Base-by-base conservation (phyloP, 2,797 vertebrate species). In the Neosilurus hyrtlii region DNA sequence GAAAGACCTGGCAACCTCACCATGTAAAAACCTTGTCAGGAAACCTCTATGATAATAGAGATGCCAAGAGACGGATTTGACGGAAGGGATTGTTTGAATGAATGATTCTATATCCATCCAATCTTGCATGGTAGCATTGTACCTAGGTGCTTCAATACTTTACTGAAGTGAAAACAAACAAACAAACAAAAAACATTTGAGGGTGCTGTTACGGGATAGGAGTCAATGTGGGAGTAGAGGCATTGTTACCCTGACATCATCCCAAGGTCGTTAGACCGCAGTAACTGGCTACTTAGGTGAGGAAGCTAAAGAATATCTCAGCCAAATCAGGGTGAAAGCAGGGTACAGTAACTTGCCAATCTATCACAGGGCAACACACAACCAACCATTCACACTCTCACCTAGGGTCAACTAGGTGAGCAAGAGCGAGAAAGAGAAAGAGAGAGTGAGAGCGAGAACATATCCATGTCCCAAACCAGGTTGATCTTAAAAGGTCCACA, bases 401-500 rank as follows among this genome's bases (percentile, higher is more conserved):
- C 6, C 37, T 43, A 6, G 37, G 37, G 37, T 43, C 6, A 43
- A 43, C n/a, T n/a, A n/a, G n/a, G n/a, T n/a, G 89, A 89, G 90
- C 2, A 18, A 61, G 59, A 22, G 62, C 7, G 70, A 56, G 51
- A 16, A 24, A 30, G 24, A 24, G 43, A 24, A 43, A 15, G 43
- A 16, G 70, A 24, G 22, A 16, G 70, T 52, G 71, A 56, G 71
- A 61, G 54, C 37, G 74, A 90, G 86, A 88, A 88, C 26, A 87
- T 43, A 52, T 71, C 61, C 65, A 78, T 52, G 10, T 57, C 74
- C 56, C 10, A n/a, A 78, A 70, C 43, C 70, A 74, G 81, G 62
- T 86, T 79, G 57, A 79, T 84, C 77, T 86, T 83, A 83, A 85
- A 87, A 86, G 82, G 85, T 62, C 83, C 43, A 59, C 35, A 56